Evolutionary conservation across 2,888 invertebrate genomes (phyloP).

Genomic region (Drosophila fungiperda): DNA sequence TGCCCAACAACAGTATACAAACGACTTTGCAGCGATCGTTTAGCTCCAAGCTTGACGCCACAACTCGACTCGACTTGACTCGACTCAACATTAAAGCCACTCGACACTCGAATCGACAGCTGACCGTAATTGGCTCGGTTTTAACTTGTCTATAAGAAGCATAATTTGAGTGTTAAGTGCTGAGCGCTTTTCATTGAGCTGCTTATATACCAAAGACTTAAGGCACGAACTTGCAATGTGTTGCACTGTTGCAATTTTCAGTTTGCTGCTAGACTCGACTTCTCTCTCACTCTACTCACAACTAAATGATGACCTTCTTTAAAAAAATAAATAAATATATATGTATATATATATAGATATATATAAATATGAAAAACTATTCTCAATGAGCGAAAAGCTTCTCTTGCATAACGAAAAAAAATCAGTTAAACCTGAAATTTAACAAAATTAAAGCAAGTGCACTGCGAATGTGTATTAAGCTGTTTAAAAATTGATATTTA

Average conservation of each 20-base stretch:
- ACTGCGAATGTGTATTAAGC: slow-evolving; percentile 2
- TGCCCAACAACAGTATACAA: slow-evolving; percentile 61
- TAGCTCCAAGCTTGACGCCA: slow-evolving; percentile 12
- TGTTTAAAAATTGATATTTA: not conserved
- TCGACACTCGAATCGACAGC: slow-evolving; percentile 32
- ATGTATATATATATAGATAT: slow-evolving; percentile 20
- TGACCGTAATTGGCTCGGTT: slow-evolving; percentile 51
- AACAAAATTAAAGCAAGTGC: slow-evolving; percentile 16
- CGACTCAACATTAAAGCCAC: not conserved
- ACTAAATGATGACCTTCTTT: slow-evolving; percentile 66
- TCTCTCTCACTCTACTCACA: slow-evolving; percentile 13
- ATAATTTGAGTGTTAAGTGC: slow-evolving; percentile 30
- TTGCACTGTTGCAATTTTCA: slow-evolving; percentile 61
- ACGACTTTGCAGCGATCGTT: slow-evolving; percentile 32
- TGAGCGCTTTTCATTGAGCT: slow-evolving; percentile 46
- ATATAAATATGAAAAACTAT: slow-evolving; percentile 24
- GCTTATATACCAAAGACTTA: slow-evolving; percentile 69
- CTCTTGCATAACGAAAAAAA: slow-evolving; percentile 32
- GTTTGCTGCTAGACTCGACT: slow-evolving; percentile 27
- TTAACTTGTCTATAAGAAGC: slow-evolving; percentile 8
- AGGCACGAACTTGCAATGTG: slow-evolving; percentile 78
- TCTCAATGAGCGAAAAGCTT: slow-evolving; percentile 3
- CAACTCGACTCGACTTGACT: slow-evolving; percentile 1
- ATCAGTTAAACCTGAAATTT: slow-evolving; percentile 62
- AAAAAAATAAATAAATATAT: slow-evolving; percentile 25